Conservation (phyloP, 1,140 invertebrate species). For the Caenorhabditis latens region DNA sequence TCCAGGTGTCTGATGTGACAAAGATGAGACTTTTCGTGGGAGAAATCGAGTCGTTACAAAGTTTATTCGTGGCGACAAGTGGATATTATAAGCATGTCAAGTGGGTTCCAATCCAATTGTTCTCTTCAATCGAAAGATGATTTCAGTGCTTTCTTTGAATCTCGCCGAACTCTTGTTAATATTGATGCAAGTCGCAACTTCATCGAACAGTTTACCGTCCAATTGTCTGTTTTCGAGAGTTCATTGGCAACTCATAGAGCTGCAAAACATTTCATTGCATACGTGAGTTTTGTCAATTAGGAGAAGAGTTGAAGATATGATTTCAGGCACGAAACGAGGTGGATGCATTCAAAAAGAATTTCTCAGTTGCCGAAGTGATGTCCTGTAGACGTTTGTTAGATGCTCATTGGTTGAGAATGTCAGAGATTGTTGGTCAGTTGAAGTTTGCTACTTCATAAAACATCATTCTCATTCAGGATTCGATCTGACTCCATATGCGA, state of each 20-base stretch:
- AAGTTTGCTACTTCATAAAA: neutral
- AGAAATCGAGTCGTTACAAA: constrained; percentile 50
- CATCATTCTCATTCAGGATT: constrained; percentile 44
- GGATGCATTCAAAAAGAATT: constrained; percentile 61
- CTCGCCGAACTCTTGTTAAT: constrained; percentile 53
- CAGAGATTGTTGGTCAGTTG: constrained; percentile 57
- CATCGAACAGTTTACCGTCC: constrained; percentile 10
- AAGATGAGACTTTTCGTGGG: constrained; percentile 43
- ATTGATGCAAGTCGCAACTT: constrained; percentile 39
- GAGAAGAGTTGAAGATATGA: neutral
- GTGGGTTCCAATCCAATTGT: neutral
- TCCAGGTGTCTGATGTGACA: constrained; percentile 53
- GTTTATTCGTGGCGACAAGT: constrained; percentile 53
- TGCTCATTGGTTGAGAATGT: constrained; percentile 61
- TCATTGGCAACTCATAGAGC: constrained; percentile 40
- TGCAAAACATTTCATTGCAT: constrained; percentile 57
- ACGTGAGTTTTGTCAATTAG: constrained; percentile 5
- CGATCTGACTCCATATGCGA: constrained; percentile 55
- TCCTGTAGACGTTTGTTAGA: constrained; percentile 57
- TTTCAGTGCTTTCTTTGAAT: constrained; percentile 61
- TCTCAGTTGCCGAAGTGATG: constrained; percentile 56
- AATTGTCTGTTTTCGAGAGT: constrained; percentile 50
- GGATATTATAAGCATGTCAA: constrained; percentile 60
- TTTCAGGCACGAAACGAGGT: constrained; percentile 62
- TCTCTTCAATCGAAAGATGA: neutral